phyloP scores from a whole-genome alignment of 2,113 vertebrate species.

The Sebastes fasciatus region DNA sequence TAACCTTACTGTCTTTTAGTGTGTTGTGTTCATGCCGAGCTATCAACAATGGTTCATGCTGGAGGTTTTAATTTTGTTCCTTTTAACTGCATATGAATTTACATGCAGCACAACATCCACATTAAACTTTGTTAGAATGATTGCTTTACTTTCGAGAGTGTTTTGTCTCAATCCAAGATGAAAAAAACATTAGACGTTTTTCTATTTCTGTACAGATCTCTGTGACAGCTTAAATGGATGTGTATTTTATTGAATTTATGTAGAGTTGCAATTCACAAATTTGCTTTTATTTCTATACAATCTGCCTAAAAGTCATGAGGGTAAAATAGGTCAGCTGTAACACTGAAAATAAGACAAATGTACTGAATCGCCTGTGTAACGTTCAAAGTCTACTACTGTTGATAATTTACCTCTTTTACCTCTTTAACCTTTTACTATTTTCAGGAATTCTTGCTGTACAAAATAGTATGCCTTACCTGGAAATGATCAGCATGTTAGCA shows the following conservation, averaged over 20 bases:
- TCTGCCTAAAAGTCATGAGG: not conserved
- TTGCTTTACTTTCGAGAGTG: not conserved
- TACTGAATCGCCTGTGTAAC: too few species aligned
- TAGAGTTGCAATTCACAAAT: not conserved
- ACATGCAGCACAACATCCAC: not conserved
- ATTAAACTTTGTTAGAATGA: not conserved
- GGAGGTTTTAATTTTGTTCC: not conserved
- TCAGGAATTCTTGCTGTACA: not conserved
- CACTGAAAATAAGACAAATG: not conserved
- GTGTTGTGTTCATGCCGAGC: not conserved
- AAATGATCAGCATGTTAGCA: not conserved
- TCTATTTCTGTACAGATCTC: not conserved
- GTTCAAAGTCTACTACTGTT: conserved; percentile 54
- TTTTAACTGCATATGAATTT: not conserved
- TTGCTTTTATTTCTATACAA: not conserved
- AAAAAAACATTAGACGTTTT: not conserved
- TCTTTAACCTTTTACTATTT: conserved; percentile 28
- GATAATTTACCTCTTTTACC: conserved; percentile 69
- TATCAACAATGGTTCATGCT: not conserved
- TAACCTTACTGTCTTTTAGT: not conserved
- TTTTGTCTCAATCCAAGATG: not conserved
- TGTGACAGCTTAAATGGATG: not conserved
- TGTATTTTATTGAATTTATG: not conserved
- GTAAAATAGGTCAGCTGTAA: not conserved
- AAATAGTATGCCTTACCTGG: not conserved